Evolutionary conservation across 1,140 invertebrate species (phyloP).

Genomic region (Trichomalopsis sarcophagae): DNA sequence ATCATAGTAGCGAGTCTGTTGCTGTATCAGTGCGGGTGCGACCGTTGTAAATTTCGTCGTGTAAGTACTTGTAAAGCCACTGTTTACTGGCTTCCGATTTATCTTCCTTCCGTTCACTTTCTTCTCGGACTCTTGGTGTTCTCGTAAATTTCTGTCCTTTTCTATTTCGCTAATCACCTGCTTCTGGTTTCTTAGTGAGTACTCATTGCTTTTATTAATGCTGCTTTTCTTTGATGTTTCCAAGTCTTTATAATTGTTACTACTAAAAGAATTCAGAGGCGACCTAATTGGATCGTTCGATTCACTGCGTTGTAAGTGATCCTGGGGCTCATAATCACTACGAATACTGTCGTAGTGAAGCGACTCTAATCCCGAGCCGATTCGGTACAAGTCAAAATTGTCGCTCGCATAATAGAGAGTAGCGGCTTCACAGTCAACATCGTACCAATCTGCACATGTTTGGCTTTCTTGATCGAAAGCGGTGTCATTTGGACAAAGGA

Average conservation of each 20-base stretch:
- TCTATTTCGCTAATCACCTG: conserved; percentile 61
- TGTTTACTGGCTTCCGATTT: conserved; percentile 68
- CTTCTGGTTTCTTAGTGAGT: conserved; percentile 76
- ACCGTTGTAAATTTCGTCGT: conserved; percentile 58
- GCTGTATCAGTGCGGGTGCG: conserved; percentile 50
- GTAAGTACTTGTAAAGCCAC: conserved; percentile 59
- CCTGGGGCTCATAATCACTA: conserved; percentile 83
- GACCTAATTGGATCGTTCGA: conserved; percentile 79
- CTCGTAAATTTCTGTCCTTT: conserved; percentile 77
- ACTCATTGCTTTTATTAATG: conserved; percentile 83
- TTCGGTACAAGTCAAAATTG: conserved; percentile 88
- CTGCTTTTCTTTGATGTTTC: conserved; percentile 49
- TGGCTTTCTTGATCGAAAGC: conserved; percentile 94
- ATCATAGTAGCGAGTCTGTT: conserved; percentile 48
- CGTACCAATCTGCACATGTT: conserved; percentile 93
- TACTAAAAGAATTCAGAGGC: conserved; percentile 64
- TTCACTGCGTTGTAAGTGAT: conserved; percentile 85
- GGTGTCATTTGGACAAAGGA: conserved; percentile 93
- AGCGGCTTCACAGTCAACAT: conserved; percentile 88
- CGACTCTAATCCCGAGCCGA: conserved; percentile 79
- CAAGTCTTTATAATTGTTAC: conserved; percentile 62
- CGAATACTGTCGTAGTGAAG: conserved; percentile 68
- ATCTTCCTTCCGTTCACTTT: conserved; percentile 68
- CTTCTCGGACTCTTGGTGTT: conserved; percentile 73
- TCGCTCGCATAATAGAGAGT: conserved; percentile 87